These are phyloP conservation scores for Piprites chloris DNA, from an alignment of 2,113 vertebrate genomes.

Conservation along the genomic window DNA sequence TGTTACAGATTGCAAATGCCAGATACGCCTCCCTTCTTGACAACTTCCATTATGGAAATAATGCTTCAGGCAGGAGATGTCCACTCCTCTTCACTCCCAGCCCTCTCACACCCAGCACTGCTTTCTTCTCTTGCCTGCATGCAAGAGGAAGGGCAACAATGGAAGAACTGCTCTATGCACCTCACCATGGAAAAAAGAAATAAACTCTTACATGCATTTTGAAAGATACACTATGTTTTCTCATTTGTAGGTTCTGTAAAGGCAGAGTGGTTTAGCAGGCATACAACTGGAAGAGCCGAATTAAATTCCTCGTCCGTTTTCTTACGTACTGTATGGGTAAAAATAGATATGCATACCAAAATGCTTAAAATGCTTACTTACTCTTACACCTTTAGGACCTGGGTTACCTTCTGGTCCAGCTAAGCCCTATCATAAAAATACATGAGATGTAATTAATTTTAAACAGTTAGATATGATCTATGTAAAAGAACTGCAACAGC, in stretches of 20 bases:
- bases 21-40: not conserved
- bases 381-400: conserved; percentile 91
- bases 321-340: not conserved
- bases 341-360: not conserved
- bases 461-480: not conserved
- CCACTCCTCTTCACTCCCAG: not conserved
- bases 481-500: not conserved
- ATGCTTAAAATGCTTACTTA: conserved; percentile 77
- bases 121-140: not conserved
- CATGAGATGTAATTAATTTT: conserved; percentile 4
- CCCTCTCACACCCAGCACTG: not conserved
- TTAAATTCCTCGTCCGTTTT: not conserved
- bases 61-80: not conserved
- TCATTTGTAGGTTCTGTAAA: not conserved
- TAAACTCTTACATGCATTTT: not conserved
- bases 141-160: not conserved
- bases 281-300: not conserved
- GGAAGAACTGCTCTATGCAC: not conserved
- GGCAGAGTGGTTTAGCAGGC: not conserved
- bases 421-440: conserved; percentile 81
- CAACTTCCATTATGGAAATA: not conserved
- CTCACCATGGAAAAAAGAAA: not conserved
- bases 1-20: not conserved
- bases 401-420: conserved; percentile 91
- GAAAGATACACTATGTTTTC: not conserved